Base-by-base conservation (phyloP, 1,140 invertebrate genomes). In the Copidosoma floridanum region DNA sequence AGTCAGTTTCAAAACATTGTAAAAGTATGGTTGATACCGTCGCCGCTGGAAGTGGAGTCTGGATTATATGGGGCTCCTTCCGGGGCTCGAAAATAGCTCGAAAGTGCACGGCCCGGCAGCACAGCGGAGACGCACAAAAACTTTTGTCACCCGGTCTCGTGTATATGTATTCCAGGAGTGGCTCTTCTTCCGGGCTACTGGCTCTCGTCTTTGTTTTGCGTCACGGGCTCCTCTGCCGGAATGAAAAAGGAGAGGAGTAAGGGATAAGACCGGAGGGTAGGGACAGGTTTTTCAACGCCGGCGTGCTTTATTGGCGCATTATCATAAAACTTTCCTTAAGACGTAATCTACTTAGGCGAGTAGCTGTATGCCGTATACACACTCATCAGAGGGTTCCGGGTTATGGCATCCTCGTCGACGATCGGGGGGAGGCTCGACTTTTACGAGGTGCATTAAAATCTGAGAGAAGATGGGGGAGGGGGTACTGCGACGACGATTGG, bases 291-390 rank as follows among this genome's bases (percentile, higher is more conserved):
- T 51, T 46, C 55, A 57, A 40, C 46, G 29, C 29, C 29, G 29
- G 29, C 29, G 44, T n/a, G 27, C 58, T 61, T 61, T 55, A 61
- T 61, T 61, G 58, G 38, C 44, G 58, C 52, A 61, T 61, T 61
- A 61, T 55, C 58, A 61, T 61, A 61, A 61, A 61, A 55, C 58
- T 61, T 61, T 61, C 51, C 52, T 41, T 24, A 46, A 47, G 52
- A 55, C 58, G 51, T 61, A 61, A 61, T 61, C 58, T 61, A 55
- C 58, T 61, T 61, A 61, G 57, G 47, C 47, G n/a, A n/a, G n/a
- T n/a, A n/a, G n/a, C n/a, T n/a, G n/a, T n/a, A n/a, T n/a, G n/a
- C n/a, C n/a, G n/a, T n/a, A n/a, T n/a, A n/a, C n/a, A n/a, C n/a
- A n/a, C n/a, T n/a, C n/a, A n/a, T n/a, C n/a, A n/a, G n/a, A n/a